Percentiles rank a stretch among this genome's conserved stretches.
Evolutionary conservation across 2,797 vertebrate species (phyloP).

Genomic region (Morus bassanus): DNA sequence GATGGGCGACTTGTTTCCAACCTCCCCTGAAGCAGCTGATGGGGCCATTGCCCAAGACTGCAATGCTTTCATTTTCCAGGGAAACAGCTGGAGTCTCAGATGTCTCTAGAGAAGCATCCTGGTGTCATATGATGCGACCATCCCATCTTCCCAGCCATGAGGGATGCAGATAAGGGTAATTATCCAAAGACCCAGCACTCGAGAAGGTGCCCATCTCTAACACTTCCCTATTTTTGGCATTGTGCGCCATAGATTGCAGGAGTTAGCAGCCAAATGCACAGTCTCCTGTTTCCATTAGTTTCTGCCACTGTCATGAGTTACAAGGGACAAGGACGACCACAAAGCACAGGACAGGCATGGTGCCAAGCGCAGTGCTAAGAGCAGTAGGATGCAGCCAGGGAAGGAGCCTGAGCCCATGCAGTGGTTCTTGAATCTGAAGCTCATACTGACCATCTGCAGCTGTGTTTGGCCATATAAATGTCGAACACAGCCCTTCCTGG

Average conservation of each 20-base stretch:
- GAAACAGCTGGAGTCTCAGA: neutral
- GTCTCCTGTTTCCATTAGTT: neutral
- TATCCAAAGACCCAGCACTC: neutral
- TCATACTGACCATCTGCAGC: neutral
- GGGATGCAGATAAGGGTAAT: neutral
- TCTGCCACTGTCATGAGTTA: neutral
- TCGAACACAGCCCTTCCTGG: neutral
- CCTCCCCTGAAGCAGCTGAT: neutral
- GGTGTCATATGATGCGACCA: neutral
- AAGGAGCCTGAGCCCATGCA: neutral
- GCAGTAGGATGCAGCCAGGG: neutral
- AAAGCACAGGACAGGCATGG: neutral
- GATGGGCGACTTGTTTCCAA: neutral
- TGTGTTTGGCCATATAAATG: neutral
- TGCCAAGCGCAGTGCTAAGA: neutral
- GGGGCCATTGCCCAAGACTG: neutral
- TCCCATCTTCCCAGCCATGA: neutral
- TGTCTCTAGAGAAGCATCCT: neutral
- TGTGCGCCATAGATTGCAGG: fast-evolving
- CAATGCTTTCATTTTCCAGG: neutral
- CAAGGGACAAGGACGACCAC: fast-evolving
- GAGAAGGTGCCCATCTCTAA: neutral
- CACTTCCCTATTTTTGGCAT: neutral
- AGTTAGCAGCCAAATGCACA: neutral
- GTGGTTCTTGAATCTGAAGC: neutral